Evolutionary conservation across 1,140 invertebrate species (phyloP), one percentile per base, ranked within the genome.

Genomic region (Drosophila carrolli): DNA sequence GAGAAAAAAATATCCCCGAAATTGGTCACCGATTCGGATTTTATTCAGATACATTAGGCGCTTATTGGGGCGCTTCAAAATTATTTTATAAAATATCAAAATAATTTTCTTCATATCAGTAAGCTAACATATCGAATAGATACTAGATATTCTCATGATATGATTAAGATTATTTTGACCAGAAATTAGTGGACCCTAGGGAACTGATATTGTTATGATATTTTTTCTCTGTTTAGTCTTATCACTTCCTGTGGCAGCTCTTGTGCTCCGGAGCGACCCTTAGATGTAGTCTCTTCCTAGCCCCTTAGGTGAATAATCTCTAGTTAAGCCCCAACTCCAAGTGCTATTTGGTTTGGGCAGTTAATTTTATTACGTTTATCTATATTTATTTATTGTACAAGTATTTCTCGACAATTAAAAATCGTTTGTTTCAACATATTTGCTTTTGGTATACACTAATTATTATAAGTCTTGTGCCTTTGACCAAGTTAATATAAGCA

Each of bases 331-430:
- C 65, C 50, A 53, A 75, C 43, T 44, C 62, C 62, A 61, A 77
- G 60, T 71, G 56, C 67, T 57, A 47, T 74, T 62, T 44, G 55
- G 48, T 57, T 65, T 61, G 78, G 46, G 59, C 38, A 65, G 61
- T 75, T 85, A 81, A 63, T 73, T 44, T 77, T 79, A 88, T 63
- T 68, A 44, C 53, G 41, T 78, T 63, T 60, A 76, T 65, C 51
- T 82, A 88, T 86, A 86, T 86, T 86, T 86, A 86, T 86, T 86
- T 86, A 86, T 88, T 88, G 29, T 70, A 71, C 53, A 68, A 65
- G 54, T 84, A 83, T 84, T 76, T 67, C 9, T 11, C 51, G 43
- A 54, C 19, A 48, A 66, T 75, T 67, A 75, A 74, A 75, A 44
- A 50, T 35, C 8, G 53, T 75, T 65, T 56, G 35, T 56, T 75